Base-by-base conservation (phyloP, 23 tunicate species). In the Botrylloides violaceus region DNA sequence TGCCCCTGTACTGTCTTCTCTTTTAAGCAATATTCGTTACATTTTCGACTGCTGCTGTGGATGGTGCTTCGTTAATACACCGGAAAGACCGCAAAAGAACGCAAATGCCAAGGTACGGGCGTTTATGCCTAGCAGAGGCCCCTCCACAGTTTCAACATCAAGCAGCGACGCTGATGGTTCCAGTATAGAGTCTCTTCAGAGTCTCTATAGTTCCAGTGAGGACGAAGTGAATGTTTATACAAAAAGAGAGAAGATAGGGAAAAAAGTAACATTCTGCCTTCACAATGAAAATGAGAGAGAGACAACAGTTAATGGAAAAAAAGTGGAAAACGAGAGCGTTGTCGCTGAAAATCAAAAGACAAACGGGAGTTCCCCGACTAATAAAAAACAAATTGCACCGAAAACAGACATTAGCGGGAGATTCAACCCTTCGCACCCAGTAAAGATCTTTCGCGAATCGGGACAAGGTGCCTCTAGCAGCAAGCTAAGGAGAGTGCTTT, bases 341-440 rank as follows among this genome's bases (percentile, higher is more conserved):
- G 29, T 19, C 34, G 33, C 4, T 29, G 4, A 25, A 28, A 3
- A 31, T 4, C 9, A 43, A 43, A 43, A 43, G 18, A 31, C 32
- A n/a, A n/a, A n/a, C n/a, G n/a, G n/a, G n/a, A n/a, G n/a, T n/a
- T n/a, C n/a, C n/a, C n/a, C n/a, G n/a, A n/a, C n/a, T n/a, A n/a
- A n/a, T n/a, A n/a, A n/a, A n/a, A n/a, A n/a, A 28, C 12, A 22
- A 3, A 19, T 63, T 34, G 29, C 70, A n/a, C 74, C 74, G 36
- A 36, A 37, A 26, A 43, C 74, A 9, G 74, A 68, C 37, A 68
- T 68, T 26, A 43, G 74, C 58, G 74, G 74, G 18, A 35, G 74
- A 7, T 43, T 68, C 2, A 68, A 68, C 56, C 21, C 58, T 4
- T 25, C 26, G 1, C 58, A 39, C 24, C 57, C 56, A n/a, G 12